Evolutionary conservation across 2,888 invertebrate genomes (phyloP).

Genomic region (Ditula angustiorana): DNA sequence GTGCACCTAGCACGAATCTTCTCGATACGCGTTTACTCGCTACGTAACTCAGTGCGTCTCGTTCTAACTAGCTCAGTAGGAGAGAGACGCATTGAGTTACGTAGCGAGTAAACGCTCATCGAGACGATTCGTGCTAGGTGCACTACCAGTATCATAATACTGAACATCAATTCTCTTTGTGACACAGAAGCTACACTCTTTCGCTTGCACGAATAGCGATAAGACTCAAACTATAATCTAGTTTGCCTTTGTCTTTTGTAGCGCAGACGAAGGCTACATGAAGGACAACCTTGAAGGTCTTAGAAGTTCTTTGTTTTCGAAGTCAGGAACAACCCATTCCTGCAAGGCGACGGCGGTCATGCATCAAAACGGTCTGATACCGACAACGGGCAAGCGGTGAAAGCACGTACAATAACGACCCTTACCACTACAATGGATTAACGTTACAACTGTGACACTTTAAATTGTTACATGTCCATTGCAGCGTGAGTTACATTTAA

Average conservation of each 20-base stretch:
- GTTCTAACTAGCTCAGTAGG: no score
- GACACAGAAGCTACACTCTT: background rate
- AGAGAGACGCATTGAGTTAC: no score
- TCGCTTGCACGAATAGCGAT: background rate
- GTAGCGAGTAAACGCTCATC: no score
- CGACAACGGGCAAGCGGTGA: slow-evolving; percentile 28
- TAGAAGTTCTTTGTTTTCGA: slow-evolving; percentile 12
- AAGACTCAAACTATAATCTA: slow-evolving; percentile 3
- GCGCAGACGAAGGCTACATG: slow-evolving; percentile 1
- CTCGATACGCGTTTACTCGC: no score
- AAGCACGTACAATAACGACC: slow-evolving; percentile 23
- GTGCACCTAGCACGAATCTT: no score
- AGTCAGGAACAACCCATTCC: slow-evolving; percentile 3
- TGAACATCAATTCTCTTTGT: background rate
- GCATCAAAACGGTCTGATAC: slow-evolving; percentile 42
- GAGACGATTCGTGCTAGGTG: no score
- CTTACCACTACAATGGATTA: background rate
- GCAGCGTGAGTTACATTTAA: background rate
- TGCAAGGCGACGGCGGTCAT: slow-evolving; percentile 31
- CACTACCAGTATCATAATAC: background rate
- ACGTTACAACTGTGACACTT: background rate
- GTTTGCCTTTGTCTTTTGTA: background rate
- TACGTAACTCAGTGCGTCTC: no score
- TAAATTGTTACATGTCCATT: background rate
- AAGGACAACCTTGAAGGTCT: slow-evolving; percentile 17